Conservation (phyloP, 2,888 invertebrate genomes). For the Dasypogon diadema region DNA sequence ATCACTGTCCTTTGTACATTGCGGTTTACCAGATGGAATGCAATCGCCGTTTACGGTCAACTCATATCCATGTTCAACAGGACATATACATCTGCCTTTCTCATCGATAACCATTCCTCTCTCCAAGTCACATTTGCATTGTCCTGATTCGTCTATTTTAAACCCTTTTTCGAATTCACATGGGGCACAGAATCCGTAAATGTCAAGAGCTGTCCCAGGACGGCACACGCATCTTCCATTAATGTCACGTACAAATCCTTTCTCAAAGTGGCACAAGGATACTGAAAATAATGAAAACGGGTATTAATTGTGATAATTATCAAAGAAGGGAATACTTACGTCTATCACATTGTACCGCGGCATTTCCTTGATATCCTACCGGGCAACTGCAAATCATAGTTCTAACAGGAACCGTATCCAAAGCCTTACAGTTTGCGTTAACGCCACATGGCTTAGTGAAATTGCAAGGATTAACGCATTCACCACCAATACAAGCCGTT, state of each 20-base stretch:
- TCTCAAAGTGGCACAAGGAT: constrained; percentile 75
- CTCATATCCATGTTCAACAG: constrained; percentile 76
- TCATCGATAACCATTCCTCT: constrained; percentile 84
- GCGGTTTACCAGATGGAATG: constrained; percentile 69
- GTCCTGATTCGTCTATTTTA: constrained; percentile 80
- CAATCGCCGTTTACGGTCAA: constrained; percentile 75
- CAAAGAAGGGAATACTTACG: constrained; percentile 72
- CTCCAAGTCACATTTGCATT: constrained; percentile 84
- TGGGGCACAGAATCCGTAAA: constrained; percentile 81
- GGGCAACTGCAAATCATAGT: constrained; percentile 91
- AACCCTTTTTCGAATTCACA: constrained; percentile 80
- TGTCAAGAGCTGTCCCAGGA: constrained; percentile 80
- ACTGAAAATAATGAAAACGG: constrained; percentile 67
- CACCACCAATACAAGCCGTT: constrained; percentile 83
- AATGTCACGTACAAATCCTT: constrained; percentile 75
- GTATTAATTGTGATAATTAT: constrained; percentile 2
- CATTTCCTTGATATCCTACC: constrained; percentile 88
- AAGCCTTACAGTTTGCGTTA: constrained; percentile 82
- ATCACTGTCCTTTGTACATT: constrained; percentile 79
- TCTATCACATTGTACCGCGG: constrained; percentile 84
- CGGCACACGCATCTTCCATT: constrained; percentile 81
- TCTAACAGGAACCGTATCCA: constrained; percentile 85
- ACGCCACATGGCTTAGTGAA: constrained; percentile 84
- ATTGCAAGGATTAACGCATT: constrained; percentile 87
- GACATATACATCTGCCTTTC: constrained; percentile 81